Conservation (phyloP, 2,113 vertebrate species). For the Lipophrys pholis region DNA sequence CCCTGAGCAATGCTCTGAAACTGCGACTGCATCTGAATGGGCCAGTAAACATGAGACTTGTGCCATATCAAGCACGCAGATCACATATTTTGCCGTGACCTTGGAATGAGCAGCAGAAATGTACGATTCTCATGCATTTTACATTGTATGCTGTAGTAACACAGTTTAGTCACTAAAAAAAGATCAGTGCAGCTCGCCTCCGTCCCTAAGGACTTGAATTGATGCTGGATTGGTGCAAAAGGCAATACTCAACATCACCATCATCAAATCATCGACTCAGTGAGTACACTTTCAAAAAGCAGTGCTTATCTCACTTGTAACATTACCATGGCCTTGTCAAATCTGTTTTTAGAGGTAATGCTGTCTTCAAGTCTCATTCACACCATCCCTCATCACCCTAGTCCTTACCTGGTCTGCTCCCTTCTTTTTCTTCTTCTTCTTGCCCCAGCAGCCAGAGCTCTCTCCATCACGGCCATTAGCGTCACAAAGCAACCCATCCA, state of each 20-base stretch:
- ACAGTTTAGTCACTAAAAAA: not conserved
- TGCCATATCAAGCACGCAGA: no score
- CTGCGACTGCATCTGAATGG: no score
- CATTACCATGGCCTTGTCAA: not conserved
- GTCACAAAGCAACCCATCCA: conserved; percentile 96
- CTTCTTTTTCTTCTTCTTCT: conserved; percentile 99
- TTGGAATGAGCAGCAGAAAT: not conserved
- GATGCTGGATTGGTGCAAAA: not conserved
- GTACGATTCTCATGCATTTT: no score
- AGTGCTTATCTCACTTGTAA: no score
- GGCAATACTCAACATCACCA: not conserved
- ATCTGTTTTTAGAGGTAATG: not conserved
- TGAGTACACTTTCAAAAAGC: no score
- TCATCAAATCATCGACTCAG: not conserved
- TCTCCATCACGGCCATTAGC: conserved; percentile 92
- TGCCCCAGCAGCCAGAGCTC: conserved; percentile 99
- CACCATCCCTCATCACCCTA: no score
- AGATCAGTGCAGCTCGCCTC: not conserved
- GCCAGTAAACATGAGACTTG: no score
- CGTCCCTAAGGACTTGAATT: not conserved
- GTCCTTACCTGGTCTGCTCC: conserved; percentile 93
- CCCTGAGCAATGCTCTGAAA: no score
- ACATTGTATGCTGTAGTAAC: not conserved
- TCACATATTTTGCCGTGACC: not conserved
- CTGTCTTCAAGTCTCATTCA: not conserved